Conservation (phyloP, 1,140 invertebrate species). For the Aphaenogaster rudis region DNA sequence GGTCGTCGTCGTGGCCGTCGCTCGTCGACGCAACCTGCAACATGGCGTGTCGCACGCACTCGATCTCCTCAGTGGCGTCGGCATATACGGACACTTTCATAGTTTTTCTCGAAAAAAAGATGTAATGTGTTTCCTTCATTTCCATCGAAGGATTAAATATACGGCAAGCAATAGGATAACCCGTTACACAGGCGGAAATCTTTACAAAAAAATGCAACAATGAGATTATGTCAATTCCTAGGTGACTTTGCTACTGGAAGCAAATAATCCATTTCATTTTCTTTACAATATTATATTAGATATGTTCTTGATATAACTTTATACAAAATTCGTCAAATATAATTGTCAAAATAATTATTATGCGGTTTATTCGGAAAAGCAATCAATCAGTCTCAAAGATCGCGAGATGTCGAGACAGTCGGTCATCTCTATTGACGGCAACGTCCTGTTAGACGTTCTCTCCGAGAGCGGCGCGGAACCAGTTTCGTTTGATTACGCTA, state of each 20-base stretch:
- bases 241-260: neutral
- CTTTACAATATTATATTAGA: neutral
- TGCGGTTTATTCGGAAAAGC: no score
- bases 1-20: neutral
- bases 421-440: neutral
- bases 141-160: neutral
- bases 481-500: slow-evolving; percentile 45
- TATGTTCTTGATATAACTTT: neutral
- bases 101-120: neutral
- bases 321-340: neutral
- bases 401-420: neutral
- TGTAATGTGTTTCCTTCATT: neutral
- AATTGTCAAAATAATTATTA: neutral
- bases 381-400: neutral
- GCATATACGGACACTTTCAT: neutral
- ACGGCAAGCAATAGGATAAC: neutral
- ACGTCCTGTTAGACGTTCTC: neutral
- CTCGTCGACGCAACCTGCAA: slow-evolving; percentile 44
- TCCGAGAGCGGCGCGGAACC: slow-evolving; percentile 8
- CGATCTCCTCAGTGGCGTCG: slow-evolving; percentile 52
- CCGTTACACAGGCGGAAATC: neutral
- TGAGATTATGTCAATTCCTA: neutral
- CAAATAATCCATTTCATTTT: neutral
- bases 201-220: neutral
- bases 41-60: slow-evolving; percentile 55